Evolutionary conservation across 2,888 invertebrate genomes (phyloP), one percentile per base, ranked within the genome.

Genomic region (Ichneumon xanthorius): DNA sequence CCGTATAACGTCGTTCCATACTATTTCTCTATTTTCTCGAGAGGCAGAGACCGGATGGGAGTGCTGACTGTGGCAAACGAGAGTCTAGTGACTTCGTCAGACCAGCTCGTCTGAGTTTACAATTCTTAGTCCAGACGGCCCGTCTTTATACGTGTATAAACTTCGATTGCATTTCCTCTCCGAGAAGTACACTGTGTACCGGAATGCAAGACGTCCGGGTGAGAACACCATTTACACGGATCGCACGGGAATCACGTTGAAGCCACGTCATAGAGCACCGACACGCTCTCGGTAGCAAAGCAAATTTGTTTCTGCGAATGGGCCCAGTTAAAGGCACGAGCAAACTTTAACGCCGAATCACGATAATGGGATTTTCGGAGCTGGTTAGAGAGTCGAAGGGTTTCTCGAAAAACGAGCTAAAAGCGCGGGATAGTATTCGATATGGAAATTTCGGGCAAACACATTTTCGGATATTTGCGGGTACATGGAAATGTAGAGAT

Each of bases 151-250:
- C 73, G 55, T 65, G 58, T 26, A 71, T 63, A 63, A 71, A 79
- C 70, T 79, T 71, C 22, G 71, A 63, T 79, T 71, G 50, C 37
- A 45, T 73, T 79, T 71, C 79, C 50, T 4, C 37, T 7, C 37
- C 37, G 50, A 4, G 16, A 16, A 16, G 45, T 26, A 19, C 67
- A 30, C 14, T n/a, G n/a, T 37, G 26, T 16, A 50, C n/a, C 22
- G 30, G 37, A n/a, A 61, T 37, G 5, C 50, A 37, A 22, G 37
- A 65, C 76, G 22, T 76, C 19, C 53, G 22, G 40, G 53, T 16
- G 37, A 9, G 37, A 67, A 67, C 67, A 67, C 30, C 67, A 22
- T 30, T 30, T 75, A 11, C 48, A 37, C 58, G n/a, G 26, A 11
- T 48, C 9, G 22, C n/a, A 33, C 26, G 48, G 6, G 63, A 73